Percentiles rank a stretch among this genome's conserved stretches.
Evolutionary conservation across 2,113 vertebrate genomes (phyloP).

Genomic region (Onychostruthus taczanowskii): DNA sequence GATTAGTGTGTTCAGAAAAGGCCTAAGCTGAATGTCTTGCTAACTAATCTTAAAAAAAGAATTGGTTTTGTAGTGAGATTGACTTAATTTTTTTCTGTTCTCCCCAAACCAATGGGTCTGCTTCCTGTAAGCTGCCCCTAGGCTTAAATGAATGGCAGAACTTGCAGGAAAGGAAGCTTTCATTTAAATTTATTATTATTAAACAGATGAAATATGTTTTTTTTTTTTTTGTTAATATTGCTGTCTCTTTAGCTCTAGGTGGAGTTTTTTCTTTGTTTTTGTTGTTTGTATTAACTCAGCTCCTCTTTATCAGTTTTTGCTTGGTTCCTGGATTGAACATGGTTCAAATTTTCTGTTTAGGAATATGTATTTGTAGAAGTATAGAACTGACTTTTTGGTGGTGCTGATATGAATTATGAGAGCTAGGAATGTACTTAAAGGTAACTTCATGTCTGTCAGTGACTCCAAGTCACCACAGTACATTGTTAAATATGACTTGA

Average conservation of each 20-base stretch:
- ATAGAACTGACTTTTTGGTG: background rate
- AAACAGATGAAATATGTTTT: background rate
- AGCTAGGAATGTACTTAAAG: background rate
- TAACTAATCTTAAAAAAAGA: background rate
- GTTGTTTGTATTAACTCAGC: background rate
- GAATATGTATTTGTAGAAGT: background rate
- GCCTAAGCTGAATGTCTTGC: background rate
- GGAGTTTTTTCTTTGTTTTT: background rate
- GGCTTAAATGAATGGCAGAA: background rate
- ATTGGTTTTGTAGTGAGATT: background rate
- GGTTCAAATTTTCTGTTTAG: background rate
- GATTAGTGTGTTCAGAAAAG: background rate
- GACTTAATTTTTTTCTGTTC: background rate
- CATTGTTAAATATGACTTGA: conserved; percentile 18
- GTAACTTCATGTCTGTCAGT: background rate
- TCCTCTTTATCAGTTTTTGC: background rate
- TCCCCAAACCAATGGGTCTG: background rate
- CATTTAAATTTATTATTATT: background rate
- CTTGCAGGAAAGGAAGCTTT: background rate
- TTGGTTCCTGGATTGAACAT: background rate
- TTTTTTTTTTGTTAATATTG: background rate
- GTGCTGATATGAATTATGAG: background rate
- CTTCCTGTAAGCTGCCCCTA: background rate
- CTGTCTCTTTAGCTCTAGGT: background rate
- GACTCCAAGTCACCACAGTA: background rate